Conservation (phyloP, 2,888 invertebrate species). For the Cantharis rustica region DNA sequence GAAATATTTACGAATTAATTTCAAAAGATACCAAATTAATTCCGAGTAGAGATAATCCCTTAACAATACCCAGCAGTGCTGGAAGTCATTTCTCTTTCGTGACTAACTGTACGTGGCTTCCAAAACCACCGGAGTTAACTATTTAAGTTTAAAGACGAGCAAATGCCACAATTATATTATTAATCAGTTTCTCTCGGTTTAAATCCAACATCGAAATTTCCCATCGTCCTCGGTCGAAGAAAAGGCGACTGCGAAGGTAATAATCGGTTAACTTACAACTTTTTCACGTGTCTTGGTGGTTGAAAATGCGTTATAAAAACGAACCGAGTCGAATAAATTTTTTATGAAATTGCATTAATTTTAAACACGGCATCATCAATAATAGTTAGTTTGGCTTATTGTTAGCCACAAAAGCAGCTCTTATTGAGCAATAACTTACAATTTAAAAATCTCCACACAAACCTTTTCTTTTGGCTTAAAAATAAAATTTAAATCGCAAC, state of each 20-base stretch:
- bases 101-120: slow-evolving; percentile 16
- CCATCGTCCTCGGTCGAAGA: neutral
- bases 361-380: neutral
- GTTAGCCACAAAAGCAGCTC: neutral
- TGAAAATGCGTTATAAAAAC: neutral
- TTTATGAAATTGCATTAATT: neutral
- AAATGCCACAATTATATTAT: neutral
- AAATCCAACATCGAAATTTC: neutral
- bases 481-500: neutral
- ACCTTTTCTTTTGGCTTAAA: neutral
- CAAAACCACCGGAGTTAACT: slow-evolving; percentile 22
- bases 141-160: slow-evolving; percentile 37
- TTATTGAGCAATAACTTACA: neutral
- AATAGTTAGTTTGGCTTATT: neutral
- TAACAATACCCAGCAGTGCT: slow-evolving; percentile 7
- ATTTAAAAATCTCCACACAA: neutral
- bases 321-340: neutral
- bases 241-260: neutral
- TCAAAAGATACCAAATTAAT: slow-evolving; percentile 12
- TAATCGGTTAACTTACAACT: neutral
- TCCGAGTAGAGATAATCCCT: slow-evolving; percentile 10
- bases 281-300: neutral
- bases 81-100: slow-evolving; percentile 22
- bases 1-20: slow-evolving; percentile 9
- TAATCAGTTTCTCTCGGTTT: neutral